Base-by-base conservation (phyloP, 2,888 invertebrate genomes). In the Leptarthrus brevirostris region DNA sequence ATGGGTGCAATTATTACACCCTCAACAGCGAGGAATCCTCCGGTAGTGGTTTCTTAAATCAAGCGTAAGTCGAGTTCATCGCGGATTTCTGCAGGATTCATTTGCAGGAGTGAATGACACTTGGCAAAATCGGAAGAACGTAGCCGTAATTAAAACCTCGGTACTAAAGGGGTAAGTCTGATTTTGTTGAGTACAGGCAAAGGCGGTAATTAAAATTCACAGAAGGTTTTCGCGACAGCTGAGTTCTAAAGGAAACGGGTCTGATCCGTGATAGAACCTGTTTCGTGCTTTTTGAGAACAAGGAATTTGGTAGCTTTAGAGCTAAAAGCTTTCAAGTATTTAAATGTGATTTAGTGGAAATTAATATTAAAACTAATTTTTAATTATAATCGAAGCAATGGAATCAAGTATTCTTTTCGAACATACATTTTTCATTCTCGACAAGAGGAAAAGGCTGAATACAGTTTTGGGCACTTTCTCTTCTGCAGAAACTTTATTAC, bases 1-100 rank as follows among this genome's bases (percentile, higher is more conserved):
- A 64, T 64, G 34, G 24, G 44, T 24, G 64, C 64, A 44, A 64
- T 44, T 44, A 64, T 47, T 47, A 22, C 47, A 36, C 30, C 22
- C 64, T 64, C 36, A 64, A 40, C 8, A n/a, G n/a, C n/a, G n/a
- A 6, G 12, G 40, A 40, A 40, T 12, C 40, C 40, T 12, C 12
- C 8, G 12, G 24, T 64, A 12, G 12, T 40, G 40, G 40, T 12
- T 40, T 40, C 40, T 40, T 40, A 40, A 40, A 12, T 40, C 40
- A 40, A 12, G 40, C 40, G n/a, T 40, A 12, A 40, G 12, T 30
- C 40, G n/a, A 12, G 12, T 40, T 40, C 6, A 12, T 40, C n/a
- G n/a, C 12, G 40, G 12, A 40, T 12, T 40, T 40, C 8, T 12
- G 40, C 12, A 12, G 8, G n/a, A 40, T n/a, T 40, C 10, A 40